A percentile compares a stretch with the other conserved stretches of the same genome.
Conservation (phyloP, 2,797 vertebrate genomes). For the Hozukius guyotensis region DNA sequence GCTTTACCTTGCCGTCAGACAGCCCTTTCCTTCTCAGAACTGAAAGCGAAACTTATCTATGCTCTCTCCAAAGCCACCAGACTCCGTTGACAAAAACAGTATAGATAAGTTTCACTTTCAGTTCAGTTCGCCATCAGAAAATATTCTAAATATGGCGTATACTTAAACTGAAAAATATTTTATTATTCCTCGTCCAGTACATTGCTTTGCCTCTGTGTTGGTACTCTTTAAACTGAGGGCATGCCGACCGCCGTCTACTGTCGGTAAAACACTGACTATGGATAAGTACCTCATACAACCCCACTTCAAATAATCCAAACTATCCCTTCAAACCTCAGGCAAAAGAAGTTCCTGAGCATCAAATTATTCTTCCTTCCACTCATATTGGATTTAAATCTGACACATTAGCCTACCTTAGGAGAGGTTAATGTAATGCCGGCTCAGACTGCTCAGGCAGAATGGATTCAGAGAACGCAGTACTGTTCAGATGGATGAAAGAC, state of each 20-base stretch:
- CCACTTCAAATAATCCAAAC: background rate
- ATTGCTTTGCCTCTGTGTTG: background rate
- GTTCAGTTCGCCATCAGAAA: background rate
- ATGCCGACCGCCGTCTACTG: rapidly evolving
- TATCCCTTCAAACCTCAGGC: background rate
- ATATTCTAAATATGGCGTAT: background rate
- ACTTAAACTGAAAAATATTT: background rate
- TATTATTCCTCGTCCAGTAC: background rate
- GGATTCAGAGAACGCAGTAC: conserved; percentile 2
- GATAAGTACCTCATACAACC: background rate
- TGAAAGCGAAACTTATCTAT: background rate
- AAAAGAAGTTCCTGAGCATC: background rate
- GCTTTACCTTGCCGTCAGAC: background rate
- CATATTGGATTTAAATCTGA: conserved; percentile 16
- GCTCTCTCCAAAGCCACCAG: background rate
- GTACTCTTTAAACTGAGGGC: background rate
- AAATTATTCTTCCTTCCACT: conserved; percentile 11
- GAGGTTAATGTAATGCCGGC: conserved; percentile 10
- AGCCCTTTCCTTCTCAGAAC: background rate
- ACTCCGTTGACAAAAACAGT: background rate
- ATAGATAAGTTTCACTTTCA: background rate
- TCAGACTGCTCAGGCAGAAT: background rate
- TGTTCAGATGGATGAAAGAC: background rate
- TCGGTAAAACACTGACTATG: background rate
- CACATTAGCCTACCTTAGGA: conserved; percentile 26